Evolutionary conservation across 1,140 invertebrate species (phyloP).

Genomic region (Bombus pyrosoma): DNA sequence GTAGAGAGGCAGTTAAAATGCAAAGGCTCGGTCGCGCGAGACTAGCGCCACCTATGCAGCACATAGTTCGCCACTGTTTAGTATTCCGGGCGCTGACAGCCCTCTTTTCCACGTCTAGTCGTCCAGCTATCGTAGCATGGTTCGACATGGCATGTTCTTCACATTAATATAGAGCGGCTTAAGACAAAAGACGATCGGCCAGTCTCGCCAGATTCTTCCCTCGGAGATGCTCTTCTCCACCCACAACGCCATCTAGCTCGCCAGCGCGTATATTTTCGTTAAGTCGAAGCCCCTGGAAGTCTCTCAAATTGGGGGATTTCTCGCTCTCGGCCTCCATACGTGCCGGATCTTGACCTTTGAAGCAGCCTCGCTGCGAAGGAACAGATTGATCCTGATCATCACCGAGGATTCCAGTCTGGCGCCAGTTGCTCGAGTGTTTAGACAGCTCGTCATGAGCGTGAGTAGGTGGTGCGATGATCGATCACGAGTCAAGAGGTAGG

Average conservation of each 20-base stretch:
- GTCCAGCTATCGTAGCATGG: conserved; percentile 27
- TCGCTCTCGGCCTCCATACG: conserved; percentile 35
- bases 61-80: conserved; percentile 65
- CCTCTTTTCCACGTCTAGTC: conserved; percentile 71
- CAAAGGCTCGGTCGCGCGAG: conserved; percentile 80
- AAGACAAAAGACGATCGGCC: conserved; percentile 81
- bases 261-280: conserved; percentile 81
- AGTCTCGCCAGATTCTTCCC: conserved; percentile 54
- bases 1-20: conserved; percentile 78
- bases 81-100: conserved; percentile 75
- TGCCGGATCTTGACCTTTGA: conserved; percentile 61
- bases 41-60: conserved; percentile 44
- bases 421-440: neutral
- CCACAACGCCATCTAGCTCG: conserved; percentile 18
- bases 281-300: conserved; percentile 77
- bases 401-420: neutral
- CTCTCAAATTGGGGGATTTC: conserved; percentile 79
- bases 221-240: conserved; percentile 13
- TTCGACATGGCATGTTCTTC: conserved; percentile 80
- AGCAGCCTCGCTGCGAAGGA: neutral
- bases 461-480: no score
- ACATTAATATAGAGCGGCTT: conserved; percentile 83
- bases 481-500: no score
- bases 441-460: neutral
- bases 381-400: neutral